phyloP scores from a whole-genome alignment of 2,113 vertebrate species.

The Cinclus mexicanus region DNA sequence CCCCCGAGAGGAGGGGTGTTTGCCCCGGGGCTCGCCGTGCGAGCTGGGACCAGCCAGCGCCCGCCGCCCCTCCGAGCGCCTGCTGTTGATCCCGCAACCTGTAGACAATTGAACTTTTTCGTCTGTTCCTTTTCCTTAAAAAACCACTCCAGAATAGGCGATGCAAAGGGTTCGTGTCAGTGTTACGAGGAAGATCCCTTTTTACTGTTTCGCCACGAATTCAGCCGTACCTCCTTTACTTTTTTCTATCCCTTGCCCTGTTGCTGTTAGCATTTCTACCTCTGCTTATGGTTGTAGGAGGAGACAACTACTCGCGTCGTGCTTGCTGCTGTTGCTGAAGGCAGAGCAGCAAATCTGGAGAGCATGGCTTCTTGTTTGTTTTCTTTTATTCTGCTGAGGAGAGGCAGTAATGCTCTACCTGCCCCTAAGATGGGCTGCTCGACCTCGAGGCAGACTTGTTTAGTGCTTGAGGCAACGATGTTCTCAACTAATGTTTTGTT shows the following conservation, averaged over 20 bases:
- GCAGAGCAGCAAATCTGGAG: background rate
- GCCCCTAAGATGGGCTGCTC: background rate
- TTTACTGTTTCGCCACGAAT: background rate
- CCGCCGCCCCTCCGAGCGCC: background rate
- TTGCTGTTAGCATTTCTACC: background rate
- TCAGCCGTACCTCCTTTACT: background rate
- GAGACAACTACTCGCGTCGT: background rate
- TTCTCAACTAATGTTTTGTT: background rate
- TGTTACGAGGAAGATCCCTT: background rate
- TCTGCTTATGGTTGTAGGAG: background rate
- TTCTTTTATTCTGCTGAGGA: background rate
- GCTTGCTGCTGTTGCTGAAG: background rate
- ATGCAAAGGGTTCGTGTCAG: rapidly evolving
- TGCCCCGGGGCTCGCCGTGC: background rate
- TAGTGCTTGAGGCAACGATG: too few relatives aligned
- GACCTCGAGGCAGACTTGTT: background rate
- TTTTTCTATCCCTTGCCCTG: background rate
- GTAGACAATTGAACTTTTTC: background rate
- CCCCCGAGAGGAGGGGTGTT: rapidly evolving
- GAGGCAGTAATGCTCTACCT: background rate
- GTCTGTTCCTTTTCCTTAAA: background rate
- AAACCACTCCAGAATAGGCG: rapidly evolving
- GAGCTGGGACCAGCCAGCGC: rapidly evolving
- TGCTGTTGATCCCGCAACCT: background rate
- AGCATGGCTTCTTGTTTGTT: background rate